A percentile compares a stretch with the other conserved stretches of the same genome.
Evolutionary conservation across 2,113 vertebrate species (phyloP).

Genomic region (Galemys pyrenaicus): DNA sequence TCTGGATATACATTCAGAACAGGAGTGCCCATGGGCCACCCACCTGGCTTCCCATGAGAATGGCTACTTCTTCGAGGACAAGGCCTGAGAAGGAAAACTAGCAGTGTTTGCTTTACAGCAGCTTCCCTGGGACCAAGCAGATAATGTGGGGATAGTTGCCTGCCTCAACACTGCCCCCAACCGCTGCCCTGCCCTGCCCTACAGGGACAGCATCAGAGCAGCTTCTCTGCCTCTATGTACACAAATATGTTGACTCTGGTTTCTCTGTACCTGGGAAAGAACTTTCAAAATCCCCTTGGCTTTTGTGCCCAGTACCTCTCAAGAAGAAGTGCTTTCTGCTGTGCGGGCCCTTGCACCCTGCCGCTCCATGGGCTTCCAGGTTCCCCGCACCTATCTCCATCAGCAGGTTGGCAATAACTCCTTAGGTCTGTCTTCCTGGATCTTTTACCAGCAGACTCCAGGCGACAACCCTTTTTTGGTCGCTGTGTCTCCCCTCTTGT

Average conservation of each 20-base stretch:
- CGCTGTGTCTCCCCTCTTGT: too few relatives aligned
- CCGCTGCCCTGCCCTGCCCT: background rate
- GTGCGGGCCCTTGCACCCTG: too few relatives aligned
- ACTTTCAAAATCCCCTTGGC: background rate
- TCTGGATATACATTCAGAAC: too few relatives aligned
- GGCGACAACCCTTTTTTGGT: too few relatives aligned
- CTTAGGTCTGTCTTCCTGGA: too few relatives aligned
- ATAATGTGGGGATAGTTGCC: background rate
- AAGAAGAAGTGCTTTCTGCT: too few relatives aligned
- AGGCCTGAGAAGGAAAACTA: background rate
- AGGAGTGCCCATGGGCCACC: too few relatives aligned
- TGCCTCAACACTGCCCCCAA: too few relatives aligned
- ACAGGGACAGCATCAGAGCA: background rate
- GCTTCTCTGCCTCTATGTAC: background rate
- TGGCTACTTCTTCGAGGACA: background rate
- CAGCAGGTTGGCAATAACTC: too few relatives aligned
- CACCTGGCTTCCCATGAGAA: background rate
- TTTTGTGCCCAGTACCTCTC: background rate
- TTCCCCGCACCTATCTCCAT: too few relatives aligned
- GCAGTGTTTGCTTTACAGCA: background rate
- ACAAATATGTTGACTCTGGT: fast-evolving
- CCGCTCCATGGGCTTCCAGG: too few relatives aligned
- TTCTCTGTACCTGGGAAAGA: background rate
- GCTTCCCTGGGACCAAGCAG: background rate
- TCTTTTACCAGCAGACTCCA: too few relatives aligned